These are phyloP conservation scores for Calliphora vomitoria DNA, from an alignment of 2,888 invertebrate genomes.

Conservation along the genomic window DNA sequence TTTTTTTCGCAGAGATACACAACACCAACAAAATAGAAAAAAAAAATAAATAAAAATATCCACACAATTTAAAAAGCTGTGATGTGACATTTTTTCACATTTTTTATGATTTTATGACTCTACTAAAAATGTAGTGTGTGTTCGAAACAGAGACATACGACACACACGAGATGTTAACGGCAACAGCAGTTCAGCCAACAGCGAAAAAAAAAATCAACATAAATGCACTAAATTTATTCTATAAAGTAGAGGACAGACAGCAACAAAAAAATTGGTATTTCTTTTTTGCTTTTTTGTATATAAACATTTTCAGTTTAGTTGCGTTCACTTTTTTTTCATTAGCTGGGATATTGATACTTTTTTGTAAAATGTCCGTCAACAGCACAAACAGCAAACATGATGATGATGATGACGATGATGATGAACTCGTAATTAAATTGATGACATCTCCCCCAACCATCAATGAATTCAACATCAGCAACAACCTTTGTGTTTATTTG, in stretches of 20 bases:
- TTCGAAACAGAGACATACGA: constrained; percentile 40
- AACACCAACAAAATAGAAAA: constrained; percentile 6
- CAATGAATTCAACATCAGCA: background rate
- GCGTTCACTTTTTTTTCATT: constrained; percentile 54
- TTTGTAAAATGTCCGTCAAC: constrained; percentile 47
- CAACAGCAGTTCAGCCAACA: constrained; percentile 4
- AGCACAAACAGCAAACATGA: constrained; percentile 29
- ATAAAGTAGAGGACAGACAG: background rate
- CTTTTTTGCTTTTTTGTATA: too few species aligned
- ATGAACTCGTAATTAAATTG: constrained; percentile 74
- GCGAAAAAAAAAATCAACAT: constrained; percentile 22
- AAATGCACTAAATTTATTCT: constrained; percentile 57
- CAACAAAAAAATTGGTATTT: constrained; percentile 1
- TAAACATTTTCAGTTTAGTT: constrained; percentile 49
- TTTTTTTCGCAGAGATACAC: constrained; percentile 9
- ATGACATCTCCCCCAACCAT: constrained; percentile 64
- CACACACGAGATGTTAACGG: constrained; percentile 22
- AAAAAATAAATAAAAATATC: constrained; percentile 20
- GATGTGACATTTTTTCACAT: constrained; percentile 66
- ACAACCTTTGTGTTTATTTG: constrained; percentile 41
- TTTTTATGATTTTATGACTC: constrained; percentile 70
- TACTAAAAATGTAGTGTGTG: constrained; percentile 42
- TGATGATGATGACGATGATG: constrained; percentile 29
- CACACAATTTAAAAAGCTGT: constrained; percentile 48
- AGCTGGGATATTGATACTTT: constrained; percentile 60